Percentiles rank a stretch among this genome's conserved stretches.
phyloP scores from a whole-genome alignment of 2,888 invertebrate species.

The Cantharis nigra region DNA sequence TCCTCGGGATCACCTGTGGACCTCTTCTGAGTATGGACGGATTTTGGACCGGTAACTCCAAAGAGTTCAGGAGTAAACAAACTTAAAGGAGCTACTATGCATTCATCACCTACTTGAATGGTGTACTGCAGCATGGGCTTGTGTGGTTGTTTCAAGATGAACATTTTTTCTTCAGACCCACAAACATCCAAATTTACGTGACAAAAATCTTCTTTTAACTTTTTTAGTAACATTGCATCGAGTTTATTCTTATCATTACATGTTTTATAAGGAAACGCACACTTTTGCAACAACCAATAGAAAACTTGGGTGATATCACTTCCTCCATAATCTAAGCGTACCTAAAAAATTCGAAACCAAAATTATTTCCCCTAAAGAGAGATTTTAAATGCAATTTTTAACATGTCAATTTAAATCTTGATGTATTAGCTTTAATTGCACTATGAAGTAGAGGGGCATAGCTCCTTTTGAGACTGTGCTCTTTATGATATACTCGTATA shows the following conservation, averaged over 20 bases:
- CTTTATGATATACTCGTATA: no score
- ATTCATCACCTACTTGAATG: slow-evolving; percentile 87
- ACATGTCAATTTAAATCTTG: no score
- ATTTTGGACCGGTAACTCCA: slow-evolving; percentile 79
- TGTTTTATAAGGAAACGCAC: slow-evolving; percentile 86
- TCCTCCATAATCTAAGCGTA: slow-evolving; percentile 85
- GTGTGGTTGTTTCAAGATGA: slow-evolving; percentile 74
- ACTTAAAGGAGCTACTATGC: slow-evolving; percentile 87
- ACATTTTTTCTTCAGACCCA: slow-evolving; percentile 84
- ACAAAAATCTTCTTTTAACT: slow-evolving; percentile 87
- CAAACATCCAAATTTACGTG: slow-evolving; percentile 90
- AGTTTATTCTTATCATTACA: slow-evolving; percentile 75
- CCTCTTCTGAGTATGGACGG: slow-evolving; percentile 72
- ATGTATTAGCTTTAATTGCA: no score
- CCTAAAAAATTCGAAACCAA: slow-evolving; percentile 37
- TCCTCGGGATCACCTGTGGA: slow-evolving; percentile 85
- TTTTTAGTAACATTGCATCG: slow-evolving; percentile 80
- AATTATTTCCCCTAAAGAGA: neutral
- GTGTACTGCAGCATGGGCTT: slow-evolving; percentile 73
- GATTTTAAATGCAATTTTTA: no score
- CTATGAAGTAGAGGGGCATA: no score
- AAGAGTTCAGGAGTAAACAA: slow-evolving; percentile 88
- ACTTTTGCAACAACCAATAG: slow-evolving; percentile 85
- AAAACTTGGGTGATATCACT: slow-evolving; percentile 90
- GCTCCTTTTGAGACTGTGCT: no score